Evolutionary conservation across 2,113 vertebrate species (phyloP).

Genomic region (rabbit (Oryctolagus cuniculus)): DNA sequence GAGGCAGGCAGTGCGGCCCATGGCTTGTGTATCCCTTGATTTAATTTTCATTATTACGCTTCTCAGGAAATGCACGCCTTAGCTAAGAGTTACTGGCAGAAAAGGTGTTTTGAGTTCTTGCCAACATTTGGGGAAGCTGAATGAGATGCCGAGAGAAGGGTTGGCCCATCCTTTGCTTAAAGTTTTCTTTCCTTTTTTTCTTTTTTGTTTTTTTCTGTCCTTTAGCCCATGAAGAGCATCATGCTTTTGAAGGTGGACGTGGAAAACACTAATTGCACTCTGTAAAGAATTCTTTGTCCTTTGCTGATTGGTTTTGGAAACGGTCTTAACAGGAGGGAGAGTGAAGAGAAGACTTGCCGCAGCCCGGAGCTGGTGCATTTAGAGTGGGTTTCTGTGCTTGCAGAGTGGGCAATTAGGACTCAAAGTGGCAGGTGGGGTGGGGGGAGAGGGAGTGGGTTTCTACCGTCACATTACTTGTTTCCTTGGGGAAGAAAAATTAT

Average conservation of each 20-base stretch:
- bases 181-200: constrained; percentile 84
- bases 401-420: constrained; percentile 76
- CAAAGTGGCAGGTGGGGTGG: constrained; percentile 76
- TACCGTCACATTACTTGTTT: constrained; percentile 60
- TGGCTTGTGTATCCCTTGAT: constrained; percentile 76
- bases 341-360: constrained; percentile 82
- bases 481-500: not conserved
- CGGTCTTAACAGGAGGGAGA: constrained; percentile 80
- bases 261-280: constrained; percentile 90
- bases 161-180: constrained; percentile 84
- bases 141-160: constrained; percentile 77
- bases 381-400: constrained; percentile 79
- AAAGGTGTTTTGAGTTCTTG: constrained; percentile 73
- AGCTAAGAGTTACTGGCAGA: constrained; percentile 76
- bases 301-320: constrained; percentile 82
- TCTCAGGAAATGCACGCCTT: constrained; percentile 76
- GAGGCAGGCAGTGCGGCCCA: constrained; percentile 63
- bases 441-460: constrained; percentile 66
- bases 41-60: constrained; percentile 75
- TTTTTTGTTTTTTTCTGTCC: constrained; percentile 82
- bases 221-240: constrained; percentile 97
- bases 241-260: constrained; percentile 96
- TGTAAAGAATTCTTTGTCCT: constrained; percentile 83
- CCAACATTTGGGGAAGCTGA: constrained; percentile 78
- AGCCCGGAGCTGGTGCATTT: constrained; percentile 73